Percentiles rank a stretch among this genome's conserved stretches.
phyloP scores from a whole-genome alignment of 2,888 invertebrate species.

The Callimorpha dominula region DNA sequence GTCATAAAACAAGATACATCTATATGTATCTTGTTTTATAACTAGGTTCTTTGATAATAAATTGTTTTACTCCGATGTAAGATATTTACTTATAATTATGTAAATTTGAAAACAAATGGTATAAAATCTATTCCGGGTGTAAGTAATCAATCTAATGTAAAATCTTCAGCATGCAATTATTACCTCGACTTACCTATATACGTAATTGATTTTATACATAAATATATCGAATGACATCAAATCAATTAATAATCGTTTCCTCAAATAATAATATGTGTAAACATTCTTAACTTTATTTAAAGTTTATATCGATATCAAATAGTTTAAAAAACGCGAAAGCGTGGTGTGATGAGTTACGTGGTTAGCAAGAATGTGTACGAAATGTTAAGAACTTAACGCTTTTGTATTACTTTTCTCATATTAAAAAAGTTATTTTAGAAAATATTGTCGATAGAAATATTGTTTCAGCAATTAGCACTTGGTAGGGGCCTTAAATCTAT shows the following conservation, averaged over 20 bases:
- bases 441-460: background rate
- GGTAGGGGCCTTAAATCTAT: background rate
- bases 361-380: background rate
- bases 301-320: background rate
- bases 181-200: background rate
- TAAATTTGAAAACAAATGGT: too few species aligned
- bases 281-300: background rate
- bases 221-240: background rate
- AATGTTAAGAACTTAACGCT: background rate
- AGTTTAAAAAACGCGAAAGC: background rate
- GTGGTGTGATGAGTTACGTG: background rate
- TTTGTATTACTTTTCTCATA: background rate
- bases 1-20: too few species aligned
- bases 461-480: background rate
- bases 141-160: background rate
- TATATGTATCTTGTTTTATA: too few species aligned
- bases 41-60: too few species aligned
- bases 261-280: background rate
- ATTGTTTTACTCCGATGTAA: too few species aligned
- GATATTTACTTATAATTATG: too few species aligned
- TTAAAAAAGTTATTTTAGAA: background rate
- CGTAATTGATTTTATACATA: background rate
- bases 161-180: background rate
- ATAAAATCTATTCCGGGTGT: too few species aligned
- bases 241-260: background rate